Evolutionary conservation across 2,797 vertebrate genomes (phyloP).

Genomic region (Caiman crocodilus): DNA sequence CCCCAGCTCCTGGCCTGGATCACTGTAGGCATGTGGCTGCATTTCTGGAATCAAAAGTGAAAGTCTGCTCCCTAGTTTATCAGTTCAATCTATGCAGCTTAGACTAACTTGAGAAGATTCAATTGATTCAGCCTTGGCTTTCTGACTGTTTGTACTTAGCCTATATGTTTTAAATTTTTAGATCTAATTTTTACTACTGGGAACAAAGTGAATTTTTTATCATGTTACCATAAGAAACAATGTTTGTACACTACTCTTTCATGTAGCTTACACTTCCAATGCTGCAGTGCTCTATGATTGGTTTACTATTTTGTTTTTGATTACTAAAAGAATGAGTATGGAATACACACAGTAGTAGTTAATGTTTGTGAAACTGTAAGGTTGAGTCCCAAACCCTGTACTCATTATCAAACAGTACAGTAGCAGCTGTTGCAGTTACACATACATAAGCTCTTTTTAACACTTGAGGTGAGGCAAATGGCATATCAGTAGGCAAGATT

Average conservation of each 20-base stretch:
- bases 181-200: background rate
- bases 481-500: background rate
- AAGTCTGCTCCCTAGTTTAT: too few relatives aligned
- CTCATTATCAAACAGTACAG: background rate
- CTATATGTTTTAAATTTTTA: background rate
- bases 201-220: background rate
- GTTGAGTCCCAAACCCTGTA: background rate
- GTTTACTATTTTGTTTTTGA: slow-evolving; percentile 57
- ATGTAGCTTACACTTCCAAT: slow-evolving; percentile 37
- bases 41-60: background rate
- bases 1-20: too few relatives aligned
- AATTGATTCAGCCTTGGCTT: too few relatives aligned
- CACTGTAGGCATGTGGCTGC: too few relatives aligned
- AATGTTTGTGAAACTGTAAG: background rate
- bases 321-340: slow-evolving; percentile 44
- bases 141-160: too few relatives aligned
- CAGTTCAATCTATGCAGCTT: too few relatives aligned
- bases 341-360: slow-evolving; percentile 23
- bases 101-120: too few relatives aligned
- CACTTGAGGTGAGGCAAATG: background rate
- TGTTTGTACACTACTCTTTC: slow-evolving; percentile 18
- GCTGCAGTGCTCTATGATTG: slow-evolving; percentile 30
- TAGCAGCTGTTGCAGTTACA: background rate
- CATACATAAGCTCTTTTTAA: background rate
- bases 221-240: background rate